A percentile compares a stretch with the other conserved stretches of the same genome.
phyloP scores from a whole-genome alignment of 1,140 invertebrate species.

The Bombus cullumanus region DNA sequence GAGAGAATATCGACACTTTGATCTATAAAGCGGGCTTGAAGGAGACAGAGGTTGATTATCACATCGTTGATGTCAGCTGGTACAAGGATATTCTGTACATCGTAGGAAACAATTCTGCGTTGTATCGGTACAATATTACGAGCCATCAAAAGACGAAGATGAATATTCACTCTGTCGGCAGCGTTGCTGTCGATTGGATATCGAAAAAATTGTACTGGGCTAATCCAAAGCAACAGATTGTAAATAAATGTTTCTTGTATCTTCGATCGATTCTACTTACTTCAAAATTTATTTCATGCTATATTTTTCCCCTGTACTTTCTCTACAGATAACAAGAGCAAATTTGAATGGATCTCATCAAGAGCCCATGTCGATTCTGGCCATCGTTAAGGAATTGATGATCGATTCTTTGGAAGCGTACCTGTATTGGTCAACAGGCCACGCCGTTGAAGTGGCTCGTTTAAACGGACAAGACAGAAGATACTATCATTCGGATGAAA shows the following conservation, averaged over 20 bases:
- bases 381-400: constrained; percentile 90
- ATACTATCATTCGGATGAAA: constrained; percentile 88
- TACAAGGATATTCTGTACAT: constrained; percentile 88
- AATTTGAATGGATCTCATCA: constrained; percentile 87
- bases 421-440: constrained; percentile 94
- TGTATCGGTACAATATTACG: constrained; percentile 89
- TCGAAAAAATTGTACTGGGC: constrained; percentile 95
- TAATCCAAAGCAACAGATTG: constrained; percentile 91
- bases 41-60: constrained; percentile 80
- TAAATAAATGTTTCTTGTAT: constrained; percentile 76
- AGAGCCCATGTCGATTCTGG: constrained; percentile 90
- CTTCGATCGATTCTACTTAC: background rate
- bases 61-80: constrained; percentile 87
- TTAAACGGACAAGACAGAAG: constrained; percentile 90
- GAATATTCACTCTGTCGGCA: constrained; percentile 88
- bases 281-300: background rate
- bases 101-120: constrained; percentile 88
- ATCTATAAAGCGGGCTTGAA: constrained; percentile 84
- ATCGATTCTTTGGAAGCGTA: constrained; percentile 92
- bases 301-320: background rate
- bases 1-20: constrained; percentile 86
- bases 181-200: constrained; percentile 94
- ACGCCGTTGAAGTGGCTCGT: constrained; percentile 90
- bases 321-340: constrained; percentile 85
- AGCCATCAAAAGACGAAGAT: constrained; percentile 84